Percentiles rank a stretch among this genome's conserved stretches.
Evolutionary conservation across 2,888 invertebrate genomes (phyloP).

Genomic region (Lasius platythorax): DNA sequence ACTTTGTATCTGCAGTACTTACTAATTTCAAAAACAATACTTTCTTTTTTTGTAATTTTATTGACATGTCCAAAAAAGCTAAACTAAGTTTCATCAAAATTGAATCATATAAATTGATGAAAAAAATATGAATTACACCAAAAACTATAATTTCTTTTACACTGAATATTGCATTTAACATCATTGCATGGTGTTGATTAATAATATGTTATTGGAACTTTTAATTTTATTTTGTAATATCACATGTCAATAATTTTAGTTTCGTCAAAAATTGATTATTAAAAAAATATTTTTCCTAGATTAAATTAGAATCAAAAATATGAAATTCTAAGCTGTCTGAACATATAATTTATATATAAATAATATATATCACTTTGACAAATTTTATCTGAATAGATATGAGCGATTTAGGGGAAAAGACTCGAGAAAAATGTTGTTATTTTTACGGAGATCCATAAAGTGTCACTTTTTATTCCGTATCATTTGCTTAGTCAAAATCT

Average conservation of each 20-base stretch:
- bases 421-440: neutral
- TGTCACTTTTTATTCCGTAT: constrained; percentile 7
- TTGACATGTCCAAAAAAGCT: neutral
- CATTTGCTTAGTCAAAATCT: constrained; percentile 24
- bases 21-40: neutral
- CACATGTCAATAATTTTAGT: neutral
- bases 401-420: neutral
- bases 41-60: neutral
- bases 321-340: neutral
- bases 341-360: neutral
- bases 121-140: neutral
- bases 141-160: neutral
- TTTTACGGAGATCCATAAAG: neutral
- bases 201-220: neutral
- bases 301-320: constrained; percentile 11
- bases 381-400: constrained; percentile 1
- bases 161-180: neutral
- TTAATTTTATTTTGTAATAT: neutral
- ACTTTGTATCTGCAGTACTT: neutral
- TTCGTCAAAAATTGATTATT: neutral
- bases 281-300: neutral
- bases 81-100: neutral
- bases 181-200: neutral
- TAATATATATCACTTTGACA: neutral
- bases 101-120: neutral